A percentile compares a stretch with the other conserved stretches of the same genome.
phyloP scores from a whole-genome alignment of 1,140 invertebrate species.

The Brachionus rotundiformis region DNA sequence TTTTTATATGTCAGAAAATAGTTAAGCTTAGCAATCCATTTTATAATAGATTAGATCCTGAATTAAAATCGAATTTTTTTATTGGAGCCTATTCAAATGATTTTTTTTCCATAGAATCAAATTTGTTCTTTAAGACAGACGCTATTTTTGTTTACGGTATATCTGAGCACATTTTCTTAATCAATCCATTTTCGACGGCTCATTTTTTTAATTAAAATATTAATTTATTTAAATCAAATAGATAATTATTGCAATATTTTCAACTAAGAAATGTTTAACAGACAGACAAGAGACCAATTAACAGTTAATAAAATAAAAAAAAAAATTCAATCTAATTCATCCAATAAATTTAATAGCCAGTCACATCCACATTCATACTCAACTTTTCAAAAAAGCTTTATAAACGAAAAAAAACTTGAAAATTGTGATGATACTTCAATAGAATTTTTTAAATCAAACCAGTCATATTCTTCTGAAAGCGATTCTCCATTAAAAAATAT shows the following conservation, averaged over 20 bases:
- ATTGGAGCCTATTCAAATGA: not conserved
- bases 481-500: not conserved
- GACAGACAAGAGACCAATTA: not conserved
- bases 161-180: not conserved
- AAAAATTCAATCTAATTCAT: not conserved
- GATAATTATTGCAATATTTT: not conserved
- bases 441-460: not conserved
- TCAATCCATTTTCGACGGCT: not conserved
- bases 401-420: no score
- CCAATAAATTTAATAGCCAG: not conserved
- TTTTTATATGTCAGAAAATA: not conserved
- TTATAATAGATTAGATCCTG: not conserved
- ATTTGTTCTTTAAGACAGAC: not conserved
- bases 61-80: conserved; percentile 5
- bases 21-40: conserved; percentile 4
- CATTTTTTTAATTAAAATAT: not conserved
- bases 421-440: not conserved
- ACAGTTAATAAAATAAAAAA: not conserved
- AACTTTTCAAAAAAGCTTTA: not conserved
- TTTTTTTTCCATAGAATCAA: not conserved
- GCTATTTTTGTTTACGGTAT: not conserved
- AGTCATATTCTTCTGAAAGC: not conserved
- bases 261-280: not conserved
- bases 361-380: not conserved
- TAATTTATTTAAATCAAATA: not conserved